Evolutionary conservation across 2,797 vertebrate genomes (phyloP).

Genomic region (Prunella strophiata): DNA sequence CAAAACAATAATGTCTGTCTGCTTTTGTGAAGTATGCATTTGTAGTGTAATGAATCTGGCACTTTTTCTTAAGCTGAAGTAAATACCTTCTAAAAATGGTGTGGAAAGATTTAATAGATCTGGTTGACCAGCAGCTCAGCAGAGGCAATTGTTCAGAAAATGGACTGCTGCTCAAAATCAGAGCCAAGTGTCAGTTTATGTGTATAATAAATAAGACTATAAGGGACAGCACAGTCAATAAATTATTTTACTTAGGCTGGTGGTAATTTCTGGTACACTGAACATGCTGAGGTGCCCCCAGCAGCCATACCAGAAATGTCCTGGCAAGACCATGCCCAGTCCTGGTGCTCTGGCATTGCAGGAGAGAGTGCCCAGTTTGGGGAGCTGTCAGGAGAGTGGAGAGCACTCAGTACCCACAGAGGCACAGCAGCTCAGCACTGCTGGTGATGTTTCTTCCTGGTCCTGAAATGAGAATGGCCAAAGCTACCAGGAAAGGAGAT

Average conservation of each 20-base stretch:
- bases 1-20: neutral
- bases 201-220: neutral
- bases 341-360: neutral
- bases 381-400: neutral
- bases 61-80: neutral
- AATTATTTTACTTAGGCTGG: neutral
- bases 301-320: neutral
- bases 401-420: neutral
- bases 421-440: fast-evolving
- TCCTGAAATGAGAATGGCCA: neutral
- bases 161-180: neutral
- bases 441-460: neutral
- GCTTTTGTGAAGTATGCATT: neutral
- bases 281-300: neutral
- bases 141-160: neutral
- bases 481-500: neutral
- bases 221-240: neutral
- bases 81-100: neutral
- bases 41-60: neutral
- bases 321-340: fast-evolving
- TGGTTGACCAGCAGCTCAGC: neutral
- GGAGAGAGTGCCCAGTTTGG: neutral
- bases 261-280: neutral
- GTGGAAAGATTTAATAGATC: neutral
- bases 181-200: neutral